Conservation (phyloP, 2,888 invertebrate species). For the Tillus elongatus region DNA sequence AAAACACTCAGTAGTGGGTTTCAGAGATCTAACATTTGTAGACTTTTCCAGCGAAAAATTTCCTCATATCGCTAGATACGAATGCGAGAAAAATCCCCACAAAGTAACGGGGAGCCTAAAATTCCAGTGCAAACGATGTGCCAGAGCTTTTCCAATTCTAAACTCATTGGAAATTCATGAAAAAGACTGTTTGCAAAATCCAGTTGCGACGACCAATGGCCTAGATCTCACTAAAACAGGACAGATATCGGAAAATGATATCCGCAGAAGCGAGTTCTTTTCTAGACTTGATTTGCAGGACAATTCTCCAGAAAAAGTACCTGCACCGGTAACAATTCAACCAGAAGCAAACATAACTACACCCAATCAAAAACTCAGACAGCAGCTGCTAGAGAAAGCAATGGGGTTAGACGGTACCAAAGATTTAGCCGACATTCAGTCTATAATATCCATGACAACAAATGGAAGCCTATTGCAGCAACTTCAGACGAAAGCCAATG, state of each 20-base stretch:
- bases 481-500: constrained; percentile 45
- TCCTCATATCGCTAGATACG: constrained; percentile 64
- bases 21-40: constrained; percentile 64
- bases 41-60: constrained; percentile 75
- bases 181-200: constrained; percentile 41
- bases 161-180: constrained; percentile 61
- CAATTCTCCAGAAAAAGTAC: constrained; percentile 45
- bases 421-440: constrained; percentile 79
- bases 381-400: constrained; percentile 28
- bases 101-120: constrained; percentile 49
- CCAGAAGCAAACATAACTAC: constrained; percentile 16
- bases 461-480: constrained; percentile 57
- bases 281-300: constrained; percentile 70
- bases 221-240: constrained; percentile 32
- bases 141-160: constrained; percentile 60
- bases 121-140: constrained; percentile 62
- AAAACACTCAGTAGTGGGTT: constrained; percentile 51
- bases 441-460: constrained; percentile 71
- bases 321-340: constrained; percentile 5
- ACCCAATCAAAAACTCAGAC: constrained; percentile 26
- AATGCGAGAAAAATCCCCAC: constrained; percentile 60
- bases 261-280: constrained; percentile 69
- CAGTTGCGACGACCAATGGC: constrained; percentile 23
- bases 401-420: constrained; percentile 48
- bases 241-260: constrained; percentile 46